Conservation (phyloP, 2,797 vertebrate genomes). For the Leptoclinus maculatus region DNA sequence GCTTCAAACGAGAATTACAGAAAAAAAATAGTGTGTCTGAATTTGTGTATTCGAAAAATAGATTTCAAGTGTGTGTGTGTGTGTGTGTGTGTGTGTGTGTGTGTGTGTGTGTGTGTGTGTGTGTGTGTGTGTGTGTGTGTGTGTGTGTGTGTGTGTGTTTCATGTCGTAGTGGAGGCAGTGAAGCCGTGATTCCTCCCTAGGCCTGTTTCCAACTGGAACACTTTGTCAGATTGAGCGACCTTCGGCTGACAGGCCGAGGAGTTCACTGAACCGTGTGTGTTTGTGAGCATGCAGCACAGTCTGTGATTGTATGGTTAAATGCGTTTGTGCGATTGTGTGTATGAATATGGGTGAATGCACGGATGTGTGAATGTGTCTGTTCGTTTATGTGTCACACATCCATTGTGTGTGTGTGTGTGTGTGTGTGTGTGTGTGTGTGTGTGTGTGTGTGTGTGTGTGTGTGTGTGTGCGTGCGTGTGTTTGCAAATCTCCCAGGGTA, state of each 20-base stretch:
- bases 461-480: constrained; percentile 50
- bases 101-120: constrained; percentile 37
- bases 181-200: constrained; percentile 63
- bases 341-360: constrained; percentile 70
- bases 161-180: constrained; percentile 52
- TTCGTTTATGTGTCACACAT: constrained; percentile 51
- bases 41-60: constrained; percentile 19
- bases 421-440: constrained; percentile 48
- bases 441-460: constrained; percentile 46
- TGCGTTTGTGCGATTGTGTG: constrained; percentile 73
- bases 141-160: constrained; percentile 39
- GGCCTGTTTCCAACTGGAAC: constrained; percentile 77
- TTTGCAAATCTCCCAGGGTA: constrained; percentile 71
- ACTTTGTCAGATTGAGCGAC: constrained; percentile 81
- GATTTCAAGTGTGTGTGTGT: constrained; percentile 41
- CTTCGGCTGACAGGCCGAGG: constrained; percentile 78
- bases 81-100: constrained; percentile 41
- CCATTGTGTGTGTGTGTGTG: constrained; percentile 37
- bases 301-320: constrained; percentile 66
- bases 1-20: background rate
- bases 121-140: constrained; percentile 25
- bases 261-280: constrained; percentile 74
- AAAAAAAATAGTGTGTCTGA: constrained; percentile 22
- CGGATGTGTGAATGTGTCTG: constrained; percentile 56
- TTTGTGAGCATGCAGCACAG: constrained; percentile 38